These are phyloP conservation scores for Syndactyla subalaris DNA, from an alignment of 2,797 vertebrate genomes.

Conservation along the genomic window DNA sequence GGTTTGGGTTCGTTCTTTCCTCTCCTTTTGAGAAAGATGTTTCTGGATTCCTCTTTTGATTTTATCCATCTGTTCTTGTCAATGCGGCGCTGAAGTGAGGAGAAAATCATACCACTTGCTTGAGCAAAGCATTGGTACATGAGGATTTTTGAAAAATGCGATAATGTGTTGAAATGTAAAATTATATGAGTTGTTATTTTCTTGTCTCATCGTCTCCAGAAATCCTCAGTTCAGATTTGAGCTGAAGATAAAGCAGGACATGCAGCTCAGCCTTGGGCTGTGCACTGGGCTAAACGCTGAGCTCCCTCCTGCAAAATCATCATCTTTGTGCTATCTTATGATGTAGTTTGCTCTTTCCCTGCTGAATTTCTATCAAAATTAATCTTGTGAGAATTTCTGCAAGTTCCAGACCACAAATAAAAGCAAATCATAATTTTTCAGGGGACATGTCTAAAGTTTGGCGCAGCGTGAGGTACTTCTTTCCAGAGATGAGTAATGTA, in stretches of 20 bases:
- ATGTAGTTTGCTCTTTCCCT: neutral
- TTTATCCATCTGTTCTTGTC: conserved; percentile 32
- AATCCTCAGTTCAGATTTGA: neutral
- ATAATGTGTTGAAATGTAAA: conserved; percentile 26
- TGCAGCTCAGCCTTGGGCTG: conserved; percentile 16
- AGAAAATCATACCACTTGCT: neutral
- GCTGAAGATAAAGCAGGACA: conserved; percentile 2
- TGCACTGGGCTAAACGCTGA: neutral
- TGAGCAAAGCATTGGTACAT: neutral
- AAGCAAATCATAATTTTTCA: conserved; percentile 27
- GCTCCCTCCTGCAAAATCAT: neutral
- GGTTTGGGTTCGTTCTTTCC: accelerated
- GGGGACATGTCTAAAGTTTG: neutral
- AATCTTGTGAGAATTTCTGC: conserved; percentile 12
- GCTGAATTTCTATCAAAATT: neutral
- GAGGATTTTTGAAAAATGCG: neutral
- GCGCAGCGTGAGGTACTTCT: neutral
- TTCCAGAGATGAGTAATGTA: conserved; percentile 60
- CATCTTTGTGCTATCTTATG: neutral
- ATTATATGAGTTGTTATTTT: conserved; percentile 26
- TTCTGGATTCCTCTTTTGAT: conserved; percentile 33
- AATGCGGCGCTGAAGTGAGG: neutral
- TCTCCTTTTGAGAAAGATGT: neutral
- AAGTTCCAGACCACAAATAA: conserved; percentile 23
- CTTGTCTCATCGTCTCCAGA: neutral